Conservation (phyloP, 2,888 invertebrate genomes). For the Bugulina stolonifera region DNA sequence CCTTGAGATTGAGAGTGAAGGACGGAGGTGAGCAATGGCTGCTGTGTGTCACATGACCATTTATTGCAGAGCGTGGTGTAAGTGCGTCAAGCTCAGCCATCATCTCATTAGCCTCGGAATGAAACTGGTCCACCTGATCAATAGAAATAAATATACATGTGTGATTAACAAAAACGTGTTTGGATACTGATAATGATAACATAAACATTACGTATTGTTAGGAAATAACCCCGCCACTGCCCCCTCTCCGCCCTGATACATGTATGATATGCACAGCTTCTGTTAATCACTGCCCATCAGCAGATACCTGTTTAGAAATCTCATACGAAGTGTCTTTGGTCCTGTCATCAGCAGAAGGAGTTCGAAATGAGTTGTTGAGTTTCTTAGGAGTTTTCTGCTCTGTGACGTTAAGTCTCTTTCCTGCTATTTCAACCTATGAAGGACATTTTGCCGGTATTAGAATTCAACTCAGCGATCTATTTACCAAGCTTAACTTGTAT, state of each 20-base stretch:
- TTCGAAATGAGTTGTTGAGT: not conserved
- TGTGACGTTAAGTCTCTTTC: not conserved
- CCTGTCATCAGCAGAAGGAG: not conserved
- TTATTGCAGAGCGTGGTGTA: not conserved
- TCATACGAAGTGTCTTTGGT: too few relatives aligned
- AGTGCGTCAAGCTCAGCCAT: constrained; percentile 9
- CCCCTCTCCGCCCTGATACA: not conserved
- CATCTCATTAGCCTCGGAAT: not conserved
- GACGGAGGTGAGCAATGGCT: not conserved
- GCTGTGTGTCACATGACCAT: not conserved
- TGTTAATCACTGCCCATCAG: not conserved
- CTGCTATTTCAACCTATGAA: constrained; percentile 19
- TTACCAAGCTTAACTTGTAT: too few relatives aligned
- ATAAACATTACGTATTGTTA: too few relatives aligned
- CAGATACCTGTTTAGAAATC: not conserved
- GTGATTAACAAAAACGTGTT: too few relatives aligned
- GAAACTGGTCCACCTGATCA: constrained; percentile 13
- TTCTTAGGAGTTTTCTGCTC: constrained; percentile 12
- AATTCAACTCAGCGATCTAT: too few relatives aligned
- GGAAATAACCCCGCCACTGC: too few relatives aligned
- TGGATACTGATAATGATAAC: too few relatives aligned
- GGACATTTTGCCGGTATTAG: too few relatives aligned
- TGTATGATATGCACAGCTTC: not conserved
- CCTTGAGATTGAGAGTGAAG: constrained; percentile 16
- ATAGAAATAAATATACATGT: too few relatives aligned